Conservation (phyloP, 2,113 vertebrate species). For the Chloroceryle aenea region DNA sequence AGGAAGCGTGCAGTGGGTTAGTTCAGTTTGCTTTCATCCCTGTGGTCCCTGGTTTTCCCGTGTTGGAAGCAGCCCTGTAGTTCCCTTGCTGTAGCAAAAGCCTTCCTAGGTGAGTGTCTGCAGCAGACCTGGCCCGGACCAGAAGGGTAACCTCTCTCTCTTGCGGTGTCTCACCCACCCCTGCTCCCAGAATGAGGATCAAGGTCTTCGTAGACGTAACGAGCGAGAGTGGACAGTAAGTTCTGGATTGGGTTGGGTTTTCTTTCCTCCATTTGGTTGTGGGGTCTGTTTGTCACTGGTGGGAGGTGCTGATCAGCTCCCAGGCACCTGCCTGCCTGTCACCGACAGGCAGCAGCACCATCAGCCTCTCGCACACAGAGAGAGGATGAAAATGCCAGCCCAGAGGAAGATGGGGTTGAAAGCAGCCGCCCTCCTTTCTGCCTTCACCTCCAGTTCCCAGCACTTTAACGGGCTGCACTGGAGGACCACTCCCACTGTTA, state of each 20-base stretch:
- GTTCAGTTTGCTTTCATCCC: not conserved
- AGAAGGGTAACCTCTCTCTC: constrained; percentile 48
- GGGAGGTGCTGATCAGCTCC: not conserved
- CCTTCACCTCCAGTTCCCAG: not conserved
- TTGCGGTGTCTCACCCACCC: constrained; percentile 50
- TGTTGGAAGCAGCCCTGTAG: constrained; percentile 40
- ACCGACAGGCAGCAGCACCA: not conserved
- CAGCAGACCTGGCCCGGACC: not conserved
- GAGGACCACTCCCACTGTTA: not conserved
- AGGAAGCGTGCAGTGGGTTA: not conserved
- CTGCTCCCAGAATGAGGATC: constrained; percentile 83
- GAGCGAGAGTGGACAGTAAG: constrained; percentile 83
- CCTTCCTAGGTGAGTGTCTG: constrained; percentile 12
- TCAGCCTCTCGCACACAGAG: not conserved
- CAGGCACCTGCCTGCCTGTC: not conserved
- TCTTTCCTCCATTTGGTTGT: not conserved
- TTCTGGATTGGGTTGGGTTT: constrained; percentile 44
- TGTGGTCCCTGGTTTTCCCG: not conserved
- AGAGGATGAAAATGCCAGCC: not conserved
- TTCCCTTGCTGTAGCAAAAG: not conserved
- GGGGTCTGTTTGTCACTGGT: not conserved
- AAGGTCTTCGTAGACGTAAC: constrained; percentile 86
- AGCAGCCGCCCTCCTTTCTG: not conserved
- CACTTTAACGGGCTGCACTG: not conserved
- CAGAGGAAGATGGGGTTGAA: not conserved